Evolutionary conservation across 2,888 invertebrate species (phyloP), one percentile per base, ranked within the genome.

Genomic region (Acleris cristana): DNA sequence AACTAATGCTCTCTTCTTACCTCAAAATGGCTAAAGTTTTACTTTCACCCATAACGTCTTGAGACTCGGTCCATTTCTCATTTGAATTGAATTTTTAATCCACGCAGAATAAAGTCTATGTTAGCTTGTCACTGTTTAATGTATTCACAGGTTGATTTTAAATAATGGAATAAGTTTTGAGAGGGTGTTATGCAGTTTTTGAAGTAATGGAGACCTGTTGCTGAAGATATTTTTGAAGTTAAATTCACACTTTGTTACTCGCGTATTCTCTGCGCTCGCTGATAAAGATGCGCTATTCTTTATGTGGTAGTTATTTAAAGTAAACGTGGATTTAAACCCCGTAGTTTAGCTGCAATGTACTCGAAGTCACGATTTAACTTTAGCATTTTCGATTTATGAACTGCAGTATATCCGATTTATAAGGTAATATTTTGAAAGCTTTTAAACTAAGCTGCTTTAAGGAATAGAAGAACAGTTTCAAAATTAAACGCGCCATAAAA

Each of bases 1-100:
- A 88, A 89, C 89, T 89, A 89, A 89, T 88, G 88, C 87, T 84
- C 87, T 84, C 85, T 87, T 85, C 87, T 84, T 85, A 84, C 89
- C 87, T 85, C 87, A 83, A 88, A 89, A 89, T 86, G 86, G 88
- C 80, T 80, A 79, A 88, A 88, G 84, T 89, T 88, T 76, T 69
- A 67, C 69, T 74, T 73, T 71, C 72, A 70, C 71, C 74, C 75
- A 71, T 73, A 78, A 76, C 70, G 79, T 72, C 79, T 72, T 78
- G 82, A 78, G 76, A 75, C 74, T 73, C 71, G 72, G 71, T 71
- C 58, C 58, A 52, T 70, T 59, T 69, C 70, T 45, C 65, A 71
- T 72, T 71, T 74, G 73, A 85, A 77, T 83, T 73, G 74, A 60
- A 73, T 76, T 82, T 80, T 76, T 83, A 79, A 59, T 51, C 10